phyloP scores from a whole-genome alignment of 2,113 vertebrate genomes.

The Spilogale gracilis region DNA sequence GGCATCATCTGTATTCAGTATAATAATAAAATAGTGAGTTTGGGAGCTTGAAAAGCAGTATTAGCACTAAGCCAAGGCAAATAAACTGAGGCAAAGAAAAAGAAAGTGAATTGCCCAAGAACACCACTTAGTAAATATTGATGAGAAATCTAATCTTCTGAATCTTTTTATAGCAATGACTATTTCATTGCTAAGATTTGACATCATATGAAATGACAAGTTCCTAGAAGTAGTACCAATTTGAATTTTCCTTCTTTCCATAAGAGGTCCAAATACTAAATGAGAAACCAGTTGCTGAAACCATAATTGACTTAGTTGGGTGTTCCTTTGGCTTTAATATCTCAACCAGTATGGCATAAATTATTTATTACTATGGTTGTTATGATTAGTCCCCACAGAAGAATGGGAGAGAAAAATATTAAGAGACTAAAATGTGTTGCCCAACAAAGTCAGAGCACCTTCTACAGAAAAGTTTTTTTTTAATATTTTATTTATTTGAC shows the following conservation, averaged over 20 bases:
- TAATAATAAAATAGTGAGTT: slow-evolving; percentile 40
- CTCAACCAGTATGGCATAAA: background rate
- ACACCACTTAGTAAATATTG: background rate
- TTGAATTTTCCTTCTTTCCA: slow-evolving; percentile 56
- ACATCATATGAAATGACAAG: background rate
- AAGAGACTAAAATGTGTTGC: slow-evolving; percentile 13
- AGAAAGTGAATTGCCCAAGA: background rate
- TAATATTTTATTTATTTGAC: no score
- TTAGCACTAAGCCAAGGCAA: slow-evolving; percentile 24
- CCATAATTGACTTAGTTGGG: background rate
- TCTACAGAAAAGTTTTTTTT: background rate
- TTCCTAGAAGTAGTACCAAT: slow-evolving; percentile 21
- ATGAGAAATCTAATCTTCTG: slow-evolving; percentile 55
- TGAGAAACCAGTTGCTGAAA: slow-evolving; percentile 33
- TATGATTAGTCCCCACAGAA: slow-evolving; percentile 15
- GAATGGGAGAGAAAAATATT: slow-evolving; percentile 56
- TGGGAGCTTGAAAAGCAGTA: background rate
- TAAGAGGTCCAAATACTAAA: slow-evolving; percentile 7
- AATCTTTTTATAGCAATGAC: background rate
- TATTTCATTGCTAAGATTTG: slow-evolving; percentile 19
- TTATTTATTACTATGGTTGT: slow-evolving; percentile 50
- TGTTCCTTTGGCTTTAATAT: slow-evolving; percentile 42
- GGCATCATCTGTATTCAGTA: background rate
- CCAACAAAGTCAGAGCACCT: background rate
- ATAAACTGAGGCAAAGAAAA: slow-evolving; percentile 19